Percentiles rank a stretch among this genome's conserved stretches.
phyloP scores from a whole-genome alignment of 2,113 vertebrate species.

The Tragelaphus buxtoni region DNA sequence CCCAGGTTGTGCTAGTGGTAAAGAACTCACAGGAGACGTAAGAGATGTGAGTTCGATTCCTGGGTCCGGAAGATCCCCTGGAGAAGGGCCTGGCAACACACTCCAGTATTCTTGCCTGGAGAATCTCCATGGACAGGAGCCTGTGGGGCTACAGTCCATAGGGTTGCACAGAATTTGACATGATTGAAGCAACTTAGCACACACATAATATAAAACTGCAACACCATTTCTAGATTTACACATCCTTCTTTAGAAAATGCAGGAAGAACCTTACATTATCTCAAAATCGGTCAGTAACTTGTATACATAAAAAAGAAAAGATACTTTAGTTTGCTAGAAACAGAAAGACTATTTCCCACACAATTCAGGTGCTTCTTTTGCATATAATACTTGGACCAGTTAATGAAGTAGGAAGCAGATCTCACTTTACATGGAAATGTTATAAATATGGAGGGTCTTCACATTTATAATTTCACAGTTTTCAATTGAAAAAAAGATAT shows the following conservation, averaged over 20 bases:
- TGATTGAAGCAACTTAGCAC: background rate
- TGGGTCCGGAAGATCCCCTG: background rate
- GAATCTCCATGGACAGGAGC: background rate
- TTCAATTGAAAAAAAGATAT: background rate
- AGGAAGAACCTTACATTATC: background rate
- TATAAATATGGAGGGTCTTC: background rate
- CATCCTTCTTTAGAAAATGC: background rate
- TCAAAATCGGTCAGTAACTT: background rate
- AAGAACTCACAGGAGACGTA: rapidly evolving
- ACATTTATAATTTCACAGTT: background rate
- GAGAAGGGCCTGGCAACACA: background rate
- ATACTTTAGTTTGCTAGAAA: background rate
- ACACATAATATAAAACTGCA: background rate
- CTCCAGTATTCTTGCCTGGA: background rate
- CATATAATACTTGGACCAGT: background rate
- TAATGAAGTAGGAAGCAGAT: background rate
- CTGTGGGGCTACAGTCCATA: background rate
- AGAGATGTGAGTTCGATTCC: background rate
- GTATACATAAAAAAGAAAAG: background rate
- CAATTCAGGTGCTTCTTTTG: background rate
- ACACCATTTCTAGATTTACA: background rate
- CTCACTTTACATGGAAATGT: background rate
- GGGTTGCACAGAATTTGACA: background rate
- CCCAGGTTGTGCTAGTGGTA: background rate
- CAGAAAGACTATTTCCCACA: background rate